A percentile compares a stretch with the other conserved stretches of the same genome.
phyloP scores from a whole-genome alignment of 1,140 invertebrate species.

The Ylistrum balloti region DNA sequence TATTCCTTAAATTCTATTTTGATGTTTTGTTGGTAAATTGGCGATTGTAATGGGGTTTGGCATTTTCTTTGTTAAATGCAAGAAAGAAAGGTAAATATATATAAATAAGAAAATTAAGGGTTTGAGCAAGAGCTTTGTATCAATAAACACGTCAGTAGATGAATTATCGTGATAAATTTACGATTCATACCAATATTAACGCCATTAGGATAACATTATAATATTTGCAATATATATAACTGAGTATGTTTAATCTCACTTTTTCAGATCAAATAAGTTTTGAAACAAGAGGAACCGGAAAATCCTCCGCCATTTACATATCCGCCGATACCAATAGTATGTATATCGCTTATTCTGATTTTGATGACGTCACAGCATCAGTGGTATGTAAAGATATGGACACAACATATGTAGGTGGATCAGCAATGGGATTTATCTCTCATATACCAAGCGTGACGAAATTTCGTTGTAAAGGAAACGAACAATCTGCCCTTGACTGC shows the following conservation, averaged over 20 bases:
- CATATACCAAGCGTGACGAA: not conserved
- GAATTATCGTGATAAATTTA: too few relatives aligned
- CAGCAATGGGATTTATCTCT: not conserved
- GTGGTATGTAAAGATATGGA: conserved; percentile 44
- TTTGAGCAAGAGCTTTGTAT: too few relatives aligned
- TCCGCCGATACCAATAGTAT: not conserved
- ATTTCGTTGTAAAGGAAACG: not conserved
- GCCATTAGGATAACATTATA: too few relatives aligned
- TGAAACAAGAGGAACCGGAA: not conserved
- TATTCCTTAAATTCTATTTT: too few relatives aligned
- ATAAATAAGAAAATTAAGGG: too few relatives aligned
- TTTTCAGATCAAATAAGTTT: not conserved
- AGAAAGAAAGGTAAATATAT: too few relatives aligned
- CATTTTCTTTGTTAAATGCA: too few relatives aligned
- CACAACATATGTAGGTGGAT: conserved; percentile 40
- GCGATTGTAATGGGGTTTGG: too few relatives aligned
- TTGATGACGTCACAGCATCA: conserved; percentile 25
- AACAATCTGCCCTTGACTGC: not conserved
- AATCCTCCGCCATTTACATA: not conserved
- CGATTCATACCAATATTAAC: too few relatives aligned
- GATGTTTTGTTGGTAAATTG: too few relatives aligned
- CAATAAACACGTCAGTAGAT: too few relatives aligned
- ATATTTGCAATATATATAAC: too few relatives aligned
- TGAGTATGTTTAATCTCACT: not conserved
- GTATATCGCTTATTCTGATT: conserved; percentile 39